These are phyloP conservation scores for Andrena haemorrhoa DNA, from an alignment of 2,888 invertebrate species.

Conservation along the genomic window DNA sequence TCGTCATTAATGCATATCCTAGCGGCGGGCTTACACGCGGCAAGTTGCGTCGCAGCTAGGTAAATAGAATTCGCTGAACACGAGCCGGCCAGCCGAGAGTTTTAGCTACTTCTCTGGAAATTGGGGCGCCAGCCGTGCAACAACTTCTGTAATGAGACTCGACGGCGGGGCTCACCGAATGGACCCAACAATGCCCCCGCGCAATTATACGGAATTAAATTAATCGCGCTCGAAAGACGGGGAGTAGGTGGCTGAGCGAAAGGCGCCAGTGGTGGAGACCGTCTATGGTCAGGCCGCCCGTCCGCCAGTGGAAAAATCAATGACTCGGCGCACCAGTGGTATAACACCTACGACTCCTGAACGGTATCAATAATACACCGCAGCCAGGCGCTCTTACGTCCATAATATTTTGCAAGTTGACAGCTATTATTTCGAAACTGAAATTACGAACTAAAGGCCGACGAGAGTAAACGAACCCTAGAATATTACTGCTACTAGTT, in stretches of 20 bases:
- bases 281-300: conserved; percentile 12
- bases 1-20: conserved; percentile 31
- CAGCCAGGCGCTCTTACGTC: not conserved
- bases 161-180: not conserved
- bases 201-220: conserved; percentile 27
- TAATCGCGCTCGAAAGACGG: not conserved
- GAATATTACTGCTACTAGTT: no score
- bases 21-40: not conserved
- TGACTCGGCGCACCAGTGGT: conserved; percentile 5
- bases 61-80: conserved; percentile 14
- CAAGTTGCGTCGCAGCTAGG: not conserved
- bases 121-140: not conserved
- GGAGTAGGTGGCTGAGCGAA: not conserved
- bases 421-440: not conserved
- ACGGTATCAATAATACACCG: not conserved
- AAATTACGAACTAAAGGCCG: no score
- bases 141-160: conserved; percentile 28
- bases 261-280: conserved; percentile 25
- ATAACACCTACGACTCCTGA: not conserved
- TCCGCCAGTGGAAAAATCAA: conserved; percentile 45
- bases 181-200: not conserved
- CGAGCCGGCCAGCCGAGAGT: not conserved
- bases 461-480: no score
- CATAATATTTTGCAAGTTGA: not conserved
- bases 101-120: not conserved